Conservation (phyloP, 2,797 vertebrate species). For the Hemitrygon akajei region DNA sequence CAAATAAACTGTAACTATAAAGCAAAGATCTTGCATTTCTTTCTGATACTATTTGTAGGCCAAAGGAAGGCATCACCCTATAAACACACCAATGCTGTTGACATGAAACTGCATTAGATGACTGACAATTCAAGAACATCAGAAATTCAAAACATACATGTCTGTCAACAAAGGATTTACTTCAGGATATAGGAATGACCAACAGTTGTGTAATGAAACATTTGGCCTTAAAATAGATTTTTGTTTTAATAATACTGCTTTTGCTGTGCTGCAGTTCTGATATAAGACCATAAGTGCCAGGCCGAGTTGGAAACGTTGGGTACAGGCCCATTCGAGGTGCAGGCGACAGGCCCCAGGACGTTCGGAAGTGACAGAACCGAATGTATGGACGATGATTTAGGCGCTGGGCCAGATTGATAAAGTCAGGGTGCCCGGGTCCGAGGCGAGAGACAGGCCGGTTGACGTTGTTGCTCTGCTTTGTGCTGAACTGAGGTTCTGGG, state of each 20-base stretch:
- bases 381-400: too few species aligned
- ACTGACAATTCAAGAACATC: not conserved
- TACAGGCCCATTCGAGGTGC: too few species aligned
- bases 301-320: too few species aligned
- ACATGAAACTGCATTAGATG: constrained; percentile 39
- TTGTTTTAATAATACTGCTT: not conserved
- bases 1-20: constrained; percentile 1
- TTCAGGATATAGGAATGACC: not conserved
- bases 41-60: not conserved
- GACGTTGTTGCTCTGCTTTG: too few species aligned
- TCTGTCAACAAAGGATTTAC: not conserved
- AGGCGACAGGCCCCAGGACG: too few species aligned
- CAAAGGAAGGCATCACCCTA: not conserved
- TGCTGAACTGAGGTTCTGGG: too few species aligned
- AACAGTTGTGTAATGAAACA: not conserved
- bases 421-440: too few species aligned
- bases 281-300: too few species aligned
- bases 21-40: not conserved
- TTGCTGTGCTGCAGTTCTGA: not conserved
- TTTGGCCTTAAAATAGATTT: not conserved
- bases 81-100: constrained; percentile 40
- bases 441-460: too few species aligned
- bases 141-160: not conserved
- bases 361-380: too few species aligned
- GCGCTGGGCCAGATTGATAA: too few species aligned